These are phyloP conservation scores for Cairina moschata DNA, from an alignment of 2,113 vertebrate species.

Conservation along the genomic window DNA sequence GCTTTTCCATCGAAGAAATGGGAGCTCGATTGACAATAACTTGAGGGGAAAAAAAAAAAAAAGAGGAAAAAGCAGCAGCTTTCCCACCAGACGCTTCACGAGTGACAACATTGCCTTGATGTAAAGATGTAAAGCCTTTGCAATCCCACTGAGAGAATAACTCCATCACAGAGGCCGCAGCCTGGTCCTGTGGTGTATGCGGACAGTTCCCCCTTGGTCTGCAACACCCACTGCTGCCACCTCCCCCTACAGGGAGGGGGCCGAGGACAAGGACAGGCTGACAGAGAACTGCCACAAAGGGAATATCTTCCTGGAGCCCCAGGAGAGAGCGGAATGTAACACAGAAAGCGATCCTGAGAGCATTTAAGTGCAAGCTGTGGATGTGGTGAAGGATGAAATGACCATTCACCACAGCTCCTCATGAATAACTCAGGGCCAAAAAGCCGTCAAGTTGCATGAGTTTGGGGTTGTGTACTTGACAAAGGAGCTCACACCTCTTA, in stretches of 20 bases:
- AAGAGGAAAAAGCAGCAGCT: background rate
- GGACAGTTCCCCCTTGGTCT: background rate
- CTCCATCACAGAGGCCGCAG: too few relatives aligned
- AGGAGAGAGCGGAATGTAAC: background rate
- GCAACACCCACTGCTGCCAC: background rate
- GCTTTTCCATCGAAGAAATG: conserved; percentile 11
- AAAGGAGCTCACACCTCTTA: background rate
- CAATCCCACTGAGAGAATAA: background rate
- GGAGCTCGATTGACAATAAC: background rate
- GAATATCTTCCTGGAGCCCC: background rate
- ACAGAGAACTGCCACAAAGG: background rate
- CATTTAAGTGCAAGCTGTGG: background rate
- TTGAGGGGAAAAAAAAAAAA: background rate
- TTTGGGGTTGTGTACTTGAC: rapidly evolving
- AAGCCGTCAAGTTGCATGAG: background rate
- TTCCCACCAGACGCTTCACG: background rate
- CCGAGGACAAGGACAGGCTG: rapidly evolving
- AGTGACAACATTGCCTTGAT: background rate
- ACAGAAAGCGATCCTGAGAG: background rate
- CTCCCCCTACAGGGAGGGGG: too few relatives aligned
- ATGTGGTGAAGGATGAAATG: background rate
- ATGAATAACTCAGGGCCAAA: background rate
- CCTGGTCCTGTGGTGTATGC: too few relatives aligned
- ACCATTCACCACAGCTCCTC: background rate
- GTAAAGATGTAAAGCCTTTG: background rate